Evolutionary conservation across 1,140 invertebrate species (phyloP).

Genomic region (Babylonia areolata): DNA sequence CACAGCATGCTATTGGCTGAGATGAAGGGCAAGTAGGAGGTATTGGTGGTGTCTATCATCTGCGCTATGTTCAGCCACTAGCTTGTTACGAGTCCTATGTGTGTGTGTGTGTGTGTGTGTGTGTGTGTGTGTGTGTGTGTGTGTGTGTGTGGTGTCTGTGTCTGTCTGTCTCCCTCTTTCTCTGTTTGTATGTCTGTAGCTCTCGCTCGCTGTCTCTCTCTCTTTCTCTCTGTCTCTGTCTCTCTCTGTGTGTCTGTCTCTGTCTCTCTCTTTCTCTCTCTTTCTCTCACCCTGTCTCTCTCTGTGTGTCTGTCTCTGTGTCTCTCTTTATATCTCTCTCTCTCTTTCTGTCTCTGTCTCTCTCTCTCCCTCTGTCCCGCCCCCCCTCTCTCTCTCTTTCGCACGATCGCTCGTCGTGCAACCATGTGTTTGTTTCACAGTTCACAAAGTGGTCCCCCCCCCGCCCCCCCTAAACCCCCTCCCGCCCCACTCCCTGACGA

Average conservation of each 20-base stretch:
- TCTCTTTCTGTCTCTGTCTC: background rate
- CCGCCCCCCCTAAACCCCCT: background rate
- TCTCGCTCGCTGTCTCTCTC: background rate
- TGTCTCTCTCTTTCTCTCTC: background rate
- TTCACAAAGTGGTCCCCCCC: background rate
- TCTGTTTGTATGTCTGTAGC: background rate
- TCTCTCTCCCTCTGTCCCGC: background rate
- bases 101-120: conserved; percentile 7
- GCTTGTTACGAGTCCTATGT: too few relatives aligned
- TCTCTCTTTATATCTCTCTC: background rate
- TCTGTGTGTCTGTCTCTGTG: background rate
- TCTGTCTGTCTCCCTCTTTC: background rate
- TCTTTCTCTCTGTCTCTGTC: background rate
- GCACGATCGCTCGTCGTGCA: background rate
- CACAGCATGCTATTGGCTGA: too few relatives aligned
- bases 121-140: background rate
- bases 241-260: background rate
- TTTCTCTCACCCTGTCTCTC: background rate
- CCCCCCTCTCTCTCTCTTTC: background rate
- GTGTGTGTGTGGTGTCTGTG: background rate
- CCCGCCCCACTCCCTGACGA: background rate
- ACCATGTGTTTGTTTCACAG: too few relatives aligned
- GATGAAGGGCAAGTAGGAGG: too few relatives aligned
- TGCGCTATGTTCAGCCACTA: too few relatives aligned
- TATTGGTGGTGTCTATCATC: too few relatives aligned